Base-by-base conservation (phyloP, 2,888 invertebrate genomes). In the Drosophila borborema region DNA sequence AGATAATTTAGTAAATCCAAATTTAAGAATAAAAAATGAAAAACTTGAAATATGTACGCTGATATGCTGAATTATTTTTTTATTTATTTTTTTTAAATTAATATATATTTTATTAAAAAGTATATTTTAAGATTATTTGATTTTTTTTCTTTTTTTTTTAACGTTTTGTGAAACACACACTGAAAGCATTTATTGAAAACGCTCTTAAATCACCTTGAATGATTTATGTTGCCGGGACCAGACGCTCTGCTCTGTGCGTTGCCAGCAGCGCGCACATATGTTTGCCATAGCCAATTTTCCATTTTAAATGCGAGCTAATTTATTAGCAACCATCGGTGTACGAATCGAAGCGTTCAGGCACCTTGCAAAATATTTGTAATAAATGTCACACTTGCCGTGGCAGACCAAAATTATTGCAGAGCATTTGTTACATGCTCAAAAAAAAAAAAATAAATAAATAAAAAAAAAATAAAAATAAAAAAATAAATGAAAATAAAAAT, bases 301-400 rank as follows among this genome's bases (percentile, higher is more conserved):
- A 75, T 78, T 85, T 80, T 70, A 84, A 85, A 81, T 81, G 87
- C 64, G 55, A 62, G 84, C 88, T 87, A 85, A 85, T 85, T 85
- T 85, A 85, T 89, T 85, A 77, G 85, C 80, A 45, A 61, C 54
- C 70, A 68, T 40, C 63, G 70, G 31, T 36, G 51, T 62, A 51
- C 65, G 67, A 66, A 70, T 41, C 68, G 66, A 74, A 72, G 66
- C 40, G 62, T n/a, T 34, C 80, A 71, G 23, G 65, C 86, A 88
- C 88, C 89, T 82, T 88, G 60, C 56, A 40, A 40, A 77, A 80
- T 86, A 71, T 70, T 72, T 82, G 83, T 84, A 86, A 88, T 84
- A 84, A 84, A 84, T 84, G 89, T 88, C 89, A 80, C 76, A 83
- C 81, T 78, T 71, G 78, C 72, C 86, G 67, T 71, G 77, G 66